phyloP scores from a whole-genome alignment of 64 coral and sea anemone species.

The Anthopleura sola region DNA sequence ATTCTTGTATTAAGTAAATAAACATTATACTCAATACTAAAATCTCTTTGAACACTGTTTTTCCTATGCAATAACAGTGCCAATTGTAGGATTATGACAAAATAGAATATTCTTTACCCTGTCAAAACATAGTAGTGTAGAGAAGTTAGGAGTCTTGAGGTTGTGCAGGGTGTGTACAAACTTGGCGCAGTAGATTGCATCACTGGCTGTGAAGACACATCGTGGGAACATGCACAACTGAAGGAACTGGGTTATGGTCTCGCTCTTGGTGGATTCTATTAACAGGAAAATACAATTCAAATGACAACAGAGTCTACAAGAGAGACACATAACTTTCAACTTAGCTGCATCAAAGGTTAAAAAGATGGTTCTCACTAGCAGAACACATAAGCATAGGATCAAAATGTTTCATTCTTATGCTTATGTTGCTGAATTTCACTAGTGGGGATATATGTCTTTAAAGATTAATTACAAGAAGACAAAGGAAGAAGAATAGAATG shows the following conservation, averaged over 20 bases:
- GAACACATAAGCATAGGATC: too few species aligned
- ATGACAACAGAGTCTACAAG: not conserved
- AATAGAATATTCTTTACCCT: conserved; percentile 48
- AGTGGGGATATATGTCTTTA: too few species aligned
- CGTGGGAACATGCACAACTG: conserved; percentile 98
- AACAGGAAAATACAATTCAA: not conserved
- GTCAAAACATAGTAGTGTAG: conserved; percentile 93
- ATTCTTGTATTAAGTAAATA: too few species aligned
- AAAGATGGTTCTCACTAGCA: too few species aligned
- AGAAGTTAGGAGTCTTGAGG: conserved; percentile 98
- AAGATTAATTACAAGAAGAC: not conserved
- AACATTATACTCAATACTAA: not conserved
- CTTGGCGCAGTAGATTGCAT: conserved; percentile 96
- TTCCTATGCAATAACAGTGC: too few species aligned
- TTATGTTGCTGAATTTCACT: too few species aligned
- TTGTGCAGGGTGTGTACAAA: conserved; percentile 99
- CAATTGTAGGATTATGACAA: too few species aligned
- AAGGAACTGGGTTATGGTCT: conserved; percentile 92
- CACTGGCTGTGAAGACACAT: conserved; percentile 94
- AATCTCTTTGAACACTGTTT: not conserved
- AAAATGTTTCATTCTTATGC: too few species aligned
- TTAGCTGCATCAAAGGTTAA: too few species aligned
- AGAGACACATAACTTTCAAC: too few species aligned
- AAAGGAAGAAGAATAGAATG: not conserved
- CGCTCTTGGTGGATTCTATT: conserved; percentile 97